Conservation (phyloP, 2,797 vertebrate genomes). For the Stomatorhinus walkeri region DNA sequence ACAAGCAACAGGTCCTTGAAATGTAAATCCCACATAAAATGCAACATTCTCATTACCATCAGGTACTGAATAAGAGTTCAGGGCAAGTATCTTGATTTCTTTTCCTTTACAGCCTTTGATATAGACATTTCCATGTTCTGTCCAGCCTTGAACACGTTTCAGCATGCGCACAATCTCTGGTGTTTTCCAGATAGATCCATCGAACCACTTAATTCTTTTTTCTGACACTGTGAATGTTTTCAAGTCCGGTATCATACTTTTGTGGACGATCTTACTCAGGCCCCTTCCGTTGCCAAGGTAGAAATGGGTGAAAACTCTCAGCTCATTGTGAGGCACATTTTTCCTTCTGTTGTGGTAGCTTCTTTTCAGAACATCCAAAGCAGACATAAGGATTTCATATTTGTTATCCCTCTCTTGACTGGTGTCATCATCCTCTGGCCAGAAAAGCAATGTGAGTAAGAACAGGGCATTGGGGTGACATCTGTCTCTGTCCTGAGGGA, state of each 20-base stretch:
- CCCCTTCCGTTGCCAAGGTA: conserved; percentile 58
- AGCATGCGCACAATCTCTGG: background rate
- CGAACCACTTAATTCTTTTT: background rate
- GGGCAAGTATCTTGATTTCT: background rate
- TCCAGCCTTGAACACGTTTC: conserved; percentile 15
- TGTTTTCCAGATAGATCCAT: conserved; percentile 1
- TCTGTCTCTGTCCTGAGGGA: conserved; percentile 47
- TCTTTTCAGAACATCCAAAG: conserved; percentile 56
- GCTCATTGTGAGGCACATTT: conserved; percentile 60
- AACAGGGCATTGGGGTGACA: conserved; percentile 61
- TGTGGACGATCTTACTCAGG: background rate
- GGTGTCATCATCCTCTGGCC: conserved; percentile 67
- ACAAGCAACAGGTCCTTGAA: conserved; percentile 16
- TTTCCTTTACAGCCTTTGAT: background rate
- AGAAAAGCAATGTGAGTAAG: conserved; percentile 67
- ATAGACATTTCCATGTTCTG: background rate
- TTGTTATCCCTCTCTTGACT: conserved; percentile 48
- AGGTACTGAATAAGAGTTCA: conserved; percentile 6
- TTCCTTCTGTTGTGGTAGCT: conserved; percentile 57
- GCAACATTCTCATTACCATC: conserved; percentile 13
- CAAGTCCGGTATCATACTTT: background rate
- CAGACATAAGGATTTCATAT: conserved; percentile 54
- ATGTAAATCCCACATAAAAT: conserved; percentile 5
- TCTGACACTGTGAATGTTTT: background rate
- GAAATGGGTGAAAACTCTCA: conserved; percentile 65